Evolutionary conservation across 2,113 vertebrate species (phyloP).

Genomic region (Archilochus colubris): DNA sequence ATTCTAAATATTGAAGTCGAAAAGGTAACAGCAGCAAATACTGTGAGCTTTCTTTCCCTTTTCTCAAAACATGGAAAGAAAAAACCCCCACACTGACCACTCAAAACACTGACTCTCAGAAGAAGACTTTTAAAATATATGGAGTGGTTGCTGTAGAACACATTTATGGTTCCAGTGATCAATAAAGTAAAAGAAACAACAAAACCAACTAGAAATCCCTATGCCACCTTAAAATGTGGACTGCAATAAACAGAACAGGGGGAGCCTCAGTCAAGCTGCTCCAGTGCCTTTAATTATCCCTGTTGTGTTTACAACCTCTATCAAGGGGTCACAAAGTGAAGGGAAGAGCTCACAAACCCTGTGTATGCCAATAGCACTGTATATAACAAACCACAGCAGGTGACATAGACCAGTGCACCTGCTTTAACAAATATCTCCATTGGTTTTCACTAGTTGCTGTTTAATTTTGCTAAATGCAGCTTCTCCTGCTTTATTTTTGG

Average conservation of each 20-base stretch:
- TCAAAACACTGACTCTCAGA: background rate
- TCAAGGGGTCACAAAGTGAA: background rate
- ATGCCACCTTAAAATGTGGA: background rate
- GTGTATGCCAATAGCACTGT: background rate
- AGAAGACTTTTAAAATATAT: background rate
- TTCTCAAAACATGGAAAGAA: background rate
- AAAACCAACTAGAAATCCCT: background rate
- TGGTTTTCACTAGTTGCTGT: background rate
- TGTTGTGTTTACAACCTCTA: background rate
- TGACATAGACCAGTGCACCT: background rate
- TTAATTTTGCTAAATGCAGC: conserved; percentile 18
- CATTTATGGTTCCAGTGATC: background rate
- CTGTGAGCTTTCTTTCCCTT: background rate
- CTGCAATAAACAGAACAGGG: background rate
- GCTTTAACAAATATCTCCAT: conserved; percentile 7
- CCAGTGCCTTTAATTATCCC: background rate
- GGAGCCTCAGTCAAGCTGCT: background rate
- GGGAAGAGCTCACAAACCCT: background rate
- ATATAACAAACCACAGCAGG: background rate
- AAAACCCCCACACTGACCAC: background rate
- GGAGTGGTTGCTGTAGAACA: background rate
- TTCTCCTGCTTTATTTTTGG: background rate
- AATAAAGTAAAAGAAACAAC: conserved; percentile 14
- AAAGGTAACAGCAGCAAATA: background rate
- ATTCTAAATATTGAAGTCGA: background rate